Base-by-base conservation (phyloP, 2,888 invertebrate species). In the Blastobasis lacticolella region DNA sequence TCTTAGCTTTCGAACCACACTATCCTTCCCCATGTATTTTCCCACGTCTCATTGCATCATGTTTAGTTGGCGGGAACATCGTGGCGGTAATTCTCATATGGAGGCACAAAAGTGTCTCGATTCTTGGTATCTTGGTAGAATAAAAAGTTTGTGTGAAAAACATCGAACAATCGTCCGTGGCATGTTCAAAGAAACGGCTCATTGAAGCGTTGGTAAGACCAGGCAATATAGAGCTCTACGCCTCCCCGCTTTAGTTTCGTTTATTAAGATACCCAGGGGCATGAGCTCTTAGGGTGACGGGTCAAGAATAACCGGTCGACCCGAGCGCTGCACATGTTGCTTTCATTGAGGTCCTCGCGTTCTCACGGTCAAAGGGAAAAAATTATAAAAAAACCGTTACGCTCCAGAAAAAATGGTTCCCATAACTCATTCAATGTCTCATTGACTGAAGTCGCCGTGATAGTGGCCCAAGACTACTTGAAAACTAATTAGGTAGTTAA, bases 321-420 rank as follows among this genome's bases (percentile, higher is more conserved):
- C 62, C 67, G 66, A 71, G 75, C 81, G 80, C 81, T 72, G 75
- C 81, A 81, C 81, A 84, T 80, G 77, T 69, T 75, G 71, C 73
- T 80, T 75, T 80, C 86, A 88, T 87, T 87, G 81, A 88, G 76
- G 71, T 75, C 79, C 79, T 80, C 23, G 23, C 23, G 23, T 82
- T 86, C 84, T 81, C 85, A 84, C 87, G 86, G 82, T 82, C 82
- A 78, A 73, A 81, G 70, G 74, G 74, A 86, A 87, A 88, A 88
- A 88, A 83, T 80, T 81, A 81, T 79, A 88, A 81, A 86, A 87
- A 87, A 86, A 86, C 87, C 86, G 87, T 87, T 87, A 87, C 71
- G 81, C 75, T 78, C 79, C 78, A 75, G 73, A 82, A 84, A 83
- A 86, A 54, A 83, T 75, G 70, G 67, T 80, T 82, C 82, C 75